These are phyloP conservation scores for Odocoileus virginianus DNA, from an alignment of 2,113 vertebrate species.

Conservation along the genomic window DNA sequence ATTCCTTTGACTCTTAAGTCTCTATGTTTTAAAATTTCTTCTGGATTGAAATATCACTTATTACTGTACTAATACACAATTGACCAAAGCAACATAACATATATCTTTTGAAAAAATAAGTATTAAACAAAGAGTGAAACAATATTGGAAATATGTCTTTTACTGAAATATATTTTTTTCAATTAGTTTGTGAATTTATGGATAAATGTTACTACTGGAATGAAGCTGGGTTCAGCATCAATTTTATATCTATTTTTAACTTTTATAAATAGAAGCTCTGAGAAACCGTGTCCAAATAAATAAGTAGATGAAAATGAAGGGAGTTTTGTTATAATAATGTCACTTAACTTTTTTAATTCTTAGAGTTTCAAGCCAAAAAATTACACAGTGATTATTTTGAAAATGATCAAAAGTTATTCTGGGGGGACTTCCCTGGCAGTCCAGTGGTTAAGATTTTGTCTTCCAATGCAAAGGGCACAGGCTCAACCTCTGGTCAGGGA, in stretches of 20 bases:
- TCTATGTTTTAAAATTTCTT: background rate
- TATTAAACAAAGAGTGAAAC: background rate
- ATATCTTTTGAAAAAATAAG: background rate
- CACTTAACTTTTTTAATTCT: background rate
- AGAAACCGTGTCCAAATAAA: background rate
- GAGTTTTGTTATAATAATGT: background rate
- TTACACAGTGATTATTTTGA: background rate
- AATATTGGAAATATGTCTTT: background rate
- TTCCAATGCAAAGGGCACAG: background rate
- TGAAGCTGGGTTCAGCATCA: background rate
- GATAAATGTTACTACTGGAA: background rate
- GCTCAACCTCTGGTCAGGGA: background rate
- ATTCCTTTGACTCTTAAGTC: background rate
- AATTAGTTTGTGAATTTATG: background rate
- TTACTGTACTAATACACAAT: background rate
- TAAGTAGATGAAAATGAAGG: background rate
- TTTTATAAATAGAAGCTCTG: slow-evolving; percentile 2
- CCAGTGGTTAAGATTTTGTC: background rate
- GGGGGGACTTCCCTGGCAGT: background rate
- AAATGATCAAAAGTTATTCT: background rate
- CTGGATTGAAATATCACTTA: background rate
- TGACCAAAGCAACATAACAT: background rate
- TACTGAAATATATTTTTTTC: background rate
- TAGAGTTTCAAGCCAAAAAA: background rate
- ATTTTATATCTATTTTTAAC: background rate